These are phyloP conservation scores for Hymenopus coronatus DNA, from an alignment of 2,888 invertebrate genomes.

Conservation along the genomic window DNA sequence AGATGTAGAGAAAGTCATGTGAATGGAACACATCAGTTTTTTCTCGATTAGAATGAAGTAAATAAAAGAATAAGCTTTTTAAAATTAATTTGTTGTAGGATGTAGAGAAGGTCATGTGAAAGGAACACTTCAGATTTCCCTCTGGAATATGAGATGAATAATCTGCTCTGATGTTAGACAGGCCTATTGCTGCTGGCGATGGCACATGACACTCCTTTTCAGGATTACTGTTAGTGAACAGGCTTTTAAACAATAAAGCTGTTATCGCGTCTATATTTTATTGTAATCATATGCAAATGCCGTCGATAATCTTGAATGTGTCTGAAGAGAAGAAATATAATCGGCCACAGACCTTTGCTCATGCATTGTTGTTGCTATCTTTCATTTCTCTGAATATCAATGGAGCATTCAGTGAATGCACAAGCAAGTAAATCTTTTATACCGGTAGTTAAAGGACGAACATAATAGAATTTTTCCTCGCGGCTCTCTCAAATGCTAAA, in stretches of 20 bases:
- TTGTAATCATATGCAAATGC: neutral
- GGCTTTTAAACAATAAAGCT: neutral
- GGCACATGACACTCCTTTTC: neutral
- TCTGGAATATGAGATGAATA: too few relatives aligned
- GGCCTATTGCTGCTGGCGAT: neutral
- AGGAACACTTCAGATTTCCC: too few relatives aligned
- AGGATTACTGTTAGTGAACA: too few relatives aligned
- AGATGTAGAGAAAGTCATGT: too few relatives aligned
- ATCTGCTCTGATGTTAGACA: neutral
- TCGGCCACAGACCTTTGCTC: neutral
- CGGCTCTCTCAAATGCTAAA: neutral
- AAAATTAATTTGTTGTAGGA: too few relatives aligned
- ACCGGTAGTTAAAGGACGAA: neutral
- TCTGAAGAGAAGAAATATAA: neutral
- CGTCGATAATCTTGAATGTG: neutral
- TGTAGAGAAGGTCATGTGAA: too few relatives aligned
- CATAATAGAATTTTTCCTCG: neutral
- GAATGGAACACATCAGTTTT: too few relatives aligned
- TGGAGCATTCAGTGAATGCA: neutral
- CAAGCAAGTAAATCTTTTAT: neutral
- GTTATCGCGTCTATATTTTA: neutral
- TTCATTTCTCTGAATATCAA: neutral
- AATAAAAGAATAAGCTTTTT: too few relatives aligned
- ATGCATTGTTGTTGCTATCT: neutral
- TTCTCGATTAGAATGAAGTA: too few relatives aligned